Percentiles rank a stretch among this genome's conserved stretches.
Evolutionary conservation across 64 coral and sea anemone genomes (phyloP).

Genomic region (Actinia tenebrosa): DNA sequence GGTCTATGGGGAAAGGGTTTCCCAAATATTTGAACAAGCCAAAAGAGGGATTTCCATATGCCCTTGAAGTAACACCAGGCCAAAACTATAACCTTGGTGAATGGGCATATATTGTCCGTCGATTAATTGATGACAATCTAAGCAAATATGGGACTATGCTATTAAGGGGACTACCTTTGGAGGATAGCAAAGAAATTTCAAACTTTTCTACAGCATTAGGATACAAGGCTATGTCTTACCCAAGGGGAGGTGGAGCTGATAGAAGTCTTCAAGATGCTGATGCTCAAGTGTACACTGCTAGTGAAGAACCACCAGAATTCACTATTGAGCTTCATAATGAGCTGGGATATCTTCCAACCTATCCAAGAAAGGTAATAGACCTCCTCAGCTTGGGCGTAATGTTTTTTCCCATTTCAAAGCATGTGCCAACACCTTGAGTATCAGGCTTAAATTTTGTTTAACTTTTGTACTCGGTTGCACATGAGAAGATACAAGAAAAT

Average conservation of each 20-base stretch:
- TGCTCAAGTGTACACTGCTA: constrained; percentile 46
- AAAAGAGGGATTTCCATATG: constrained; percentile 52
- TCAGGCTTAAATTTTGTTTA: too few species aligned
- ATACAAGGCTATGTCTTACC: constrained; percentile 34
- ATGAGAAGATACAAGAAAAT: too few species aligned
- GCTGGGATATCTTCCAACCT: constrained; percentile 31
- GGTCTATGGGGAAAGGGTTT: constrained; percentile 36
- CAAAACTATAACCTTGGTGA: constrained; percentile 9
- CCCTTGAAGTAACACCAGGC: constrained; percentile 22
- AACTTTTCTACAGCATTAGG: constrained; percentile 30
- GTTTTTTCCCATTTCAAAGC: too few species aligned
- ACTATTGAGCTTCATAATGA: constrained; percentile 72
- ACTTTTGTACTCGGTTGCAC: too few species aligned
- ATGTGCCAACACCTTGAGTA: too few species aligned
- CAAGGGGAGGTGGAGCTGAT: constrained; percentile 31
- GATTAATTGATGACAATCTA: constrained; percentile 48
- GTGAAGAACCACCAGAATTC: constrained; percentile 61
- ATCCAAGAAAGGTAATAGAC: constrained; percentile 46
- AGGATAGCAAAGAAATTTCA: background rate
- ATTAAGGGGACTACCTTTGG: constrained; percentile 48
- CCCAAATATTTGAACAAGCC: constrained; percentile 61
- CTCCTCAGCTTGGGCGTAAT: too few species aligned
- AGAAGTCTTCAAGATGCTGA: constrained; percentile 22
- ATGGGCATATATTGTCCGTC: constrained; percentile 34
- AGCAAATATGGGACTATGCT: constrained; percentile 52